Conservation (phyloP, 2,797 vertebrate genomes). For the Acropternis orthonyx region DNA sequence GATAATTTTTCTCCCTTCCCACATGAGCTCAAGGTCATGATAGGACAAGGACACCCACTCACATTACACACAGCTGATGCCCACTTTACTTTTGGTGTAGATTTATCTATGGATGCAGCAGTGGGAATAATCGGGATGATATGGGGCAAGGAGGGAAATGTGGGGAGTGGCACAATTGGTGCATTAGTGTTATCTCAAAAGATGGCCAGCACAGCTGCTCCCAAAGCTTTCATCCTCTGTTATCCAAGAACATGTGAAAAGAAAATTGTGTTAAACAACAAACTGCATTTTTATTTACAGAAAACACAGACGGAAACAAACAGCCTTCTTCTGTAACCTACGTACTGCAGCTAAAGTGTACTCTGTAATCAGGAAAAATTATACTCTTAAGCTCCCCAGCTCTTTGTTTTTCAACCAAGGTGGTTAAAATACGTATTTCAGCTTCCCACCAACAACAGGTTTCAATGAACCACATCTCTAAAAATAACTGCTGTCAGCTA, state of each 20-base stretch:
- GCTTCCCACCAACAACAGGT: constrained; percentile 62
- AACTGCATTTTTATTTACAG: constrained; percentile 50
- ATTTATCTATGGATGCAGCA: not conserved
- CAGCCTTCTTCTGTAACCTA: not conserved
- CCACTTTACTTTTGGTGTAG: not conserved
- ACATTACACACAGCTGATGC: not conserved
- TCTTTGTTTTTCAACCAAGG: constrained; percentile 52
- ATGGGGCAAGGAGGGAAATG: not conserved
- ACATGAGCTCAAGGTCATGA: not conserved
- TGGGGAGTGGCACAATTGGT: not conserved
- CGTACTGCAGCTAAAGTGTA: not conserved
- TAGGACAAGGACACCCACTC: not conserved
- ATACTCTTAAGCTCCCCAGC: constrained; percentile 43
- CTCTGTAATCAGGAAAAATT: constrained; percentile 68
- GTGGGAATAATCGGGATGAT: not conserved
- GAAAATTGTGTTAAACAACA: constrained; percentile 30
- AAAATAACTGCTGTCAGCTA: constrained; percentile 65
- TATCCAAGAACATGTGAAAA: not conserved
- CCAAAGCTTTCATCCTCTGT: not conserved
- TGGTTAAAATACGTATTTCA: constrained; percentile 55
- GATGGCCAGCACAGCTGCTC: not conserved
- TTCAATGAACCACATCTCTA: constrained; percentile 63
- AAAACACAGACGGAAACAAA: constrained; percentile 48
- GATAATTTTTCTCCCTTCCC: not conserved
- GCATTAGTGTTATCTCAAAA: not conserved